Evolutionary conservation across 2,797 vertebrate species (phyloP).

Genomic region (Steatocranus sp.): DNA sequence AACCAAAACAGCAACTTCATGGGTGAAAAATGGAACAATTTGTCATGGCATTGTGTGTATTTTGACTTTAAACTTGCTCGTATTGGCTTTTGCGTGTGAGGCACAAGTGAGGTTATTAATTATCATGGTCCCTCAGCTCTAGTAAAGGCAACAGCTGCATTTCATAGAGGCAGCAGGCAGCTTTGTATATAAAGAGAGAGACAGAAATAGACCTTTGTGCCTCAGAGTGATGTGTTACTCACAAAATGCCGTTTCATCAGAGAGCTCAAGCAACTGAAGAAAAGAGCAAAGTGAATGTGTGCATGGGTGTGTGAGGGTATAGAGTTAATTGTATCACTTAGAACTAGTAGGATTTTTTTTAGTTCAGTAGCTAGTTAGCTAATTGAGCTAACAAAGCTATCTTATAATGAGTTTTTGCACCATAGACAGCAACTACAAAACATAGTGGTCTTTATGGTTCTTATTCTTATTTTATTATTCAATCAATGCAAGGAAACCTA

Average conservation of each 20-base stretch:
- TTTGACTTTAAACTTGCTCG: slow-evolving; percentile 58
- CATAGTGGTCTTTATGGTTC: neutral
- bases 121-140: slow-evolving; percentile 49
- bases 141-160: slow-evolving; percentile 61
- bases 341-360: neutral
- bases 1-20: slow-evolving; percentile 24
- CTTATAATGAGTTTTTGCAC: neutral
- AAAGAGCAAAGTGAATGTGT: neutral
- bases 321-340: neutral
- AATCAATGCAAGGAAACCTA: neutral
- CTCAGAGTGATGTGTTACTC: slow-evolving; percentile 13
- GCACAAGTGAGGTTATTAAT: slow-evolving; percentile 68
- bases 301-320: neutral
- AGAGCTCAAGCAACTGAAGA: neutral
- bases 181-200: slow-evolving; percentile 42
- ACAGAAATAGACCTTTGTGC: slow-evolving; percentile 40
- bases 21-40: slow-evolving; percentile 50
- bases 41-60: slow-evolving; percentile 52
- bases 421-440: neutral
- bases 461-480: neutral
- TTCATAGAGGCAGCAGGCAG: slow-evolving; percentile 39
- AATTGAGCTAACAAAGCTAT: neutral
- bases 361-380: neutral
- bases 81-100: slow-evolving; percentile 48
- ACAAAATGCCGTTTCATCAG: slow-evolving; percentile 16